Percentiles rank a stretch among this genome's conserved stretches.
phyloP scores from a whole-genome alignment of 30 jellyfish, hydroid and myxozoan species.

The Rhopilema esculentum region DNA sequence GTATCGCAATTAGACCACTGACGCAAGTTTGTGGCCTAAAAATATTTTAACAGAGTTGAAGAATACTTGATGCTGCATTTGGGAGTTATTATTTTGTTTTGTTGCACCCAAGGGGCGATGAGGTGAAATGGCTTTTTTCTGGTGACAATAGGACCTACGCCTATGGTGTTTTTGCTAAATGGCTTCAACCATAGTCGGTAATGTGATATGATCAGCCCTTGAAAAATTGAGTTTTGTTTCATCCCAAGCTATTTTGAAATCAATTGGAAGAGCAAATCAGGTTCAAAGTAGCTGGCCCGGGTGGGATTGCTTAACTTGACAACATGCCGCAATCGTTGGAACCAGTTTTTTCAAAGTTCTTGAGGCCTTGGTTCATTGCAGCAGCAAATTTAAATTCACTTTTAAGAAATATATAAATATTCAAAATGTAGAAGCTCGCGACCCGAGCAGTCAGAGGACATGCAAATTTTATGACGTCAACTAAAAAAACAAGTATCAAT shows the following conservation, averaged over 20 bases:
- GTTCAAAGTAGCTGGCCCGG: not conserved
- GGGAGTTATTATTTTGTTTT: not conserved
- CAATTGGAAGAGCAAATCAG: not conserved
- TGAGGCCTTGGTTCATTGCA: no score
- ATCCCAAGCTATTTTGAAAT: not conserved
- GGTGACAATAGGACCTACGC: not conserved
- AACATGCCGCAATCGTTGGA: not conserved
- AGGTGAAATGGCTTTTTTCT: not conserved
- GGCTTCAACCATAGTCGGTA: not conserved
- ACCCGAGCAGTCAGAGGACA: no score
- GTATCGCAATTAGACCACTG: not conserved
- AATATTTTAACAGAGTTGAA: not conserved
- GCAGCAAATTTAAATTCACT: no score
- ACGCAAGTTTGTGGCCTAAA: not conserved
- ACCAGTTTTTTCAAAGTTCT: no score
- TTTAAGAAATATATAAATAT: no score
- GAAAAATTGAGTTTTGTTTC: not conserved
- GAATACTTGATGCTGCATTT: not conserved
- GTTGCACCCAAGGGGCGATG: not conserved
- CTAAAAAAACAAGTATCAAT: no score
- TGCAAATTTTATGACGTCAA: no score
- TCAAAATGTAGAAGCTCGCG: no score
- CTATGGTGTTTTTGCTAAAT: not conserved
- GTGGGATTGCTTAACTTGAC: not conserved
- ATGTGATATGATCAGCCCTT: not conserved